Conservation (phyloP, 2,888 invertebrate species). For the Andrena camellia region DNA sequence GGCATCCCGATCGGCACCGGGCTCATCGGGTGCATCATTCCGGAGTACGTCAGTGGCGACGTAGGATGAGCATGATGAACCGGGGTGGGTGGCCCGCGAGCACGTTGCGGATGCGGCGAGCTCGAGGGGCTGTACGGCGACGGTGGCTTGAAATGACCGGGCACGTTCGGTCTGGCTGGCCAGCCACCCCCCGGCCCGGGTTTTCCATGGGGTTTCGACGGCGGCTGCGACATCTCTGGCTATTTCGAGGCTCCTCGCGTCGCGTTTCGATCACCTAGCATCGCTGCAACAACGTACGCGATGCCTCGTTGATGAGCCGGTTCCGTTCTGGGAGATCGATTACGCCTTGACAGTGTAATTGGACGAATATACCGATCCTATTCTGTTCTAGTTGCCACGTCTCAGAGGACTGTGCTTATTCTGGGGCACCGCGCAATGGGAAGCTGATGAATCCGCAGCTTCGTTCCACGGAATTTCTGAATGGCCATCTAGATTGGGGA, state of each 20-base stretch:
- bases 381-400: neutral
- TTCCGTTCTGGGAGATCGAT: neutral
- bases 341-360: neutral
- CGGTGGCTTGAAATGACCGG: conserved; percentile 89
- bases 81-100: conserved; percentile 68
- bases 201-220: conserved; percentile 85
- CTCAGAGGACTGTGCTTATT: neutral
- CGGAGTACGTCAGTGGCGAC: conserved; percentile 87
- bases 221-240: conserved; percentile 80
- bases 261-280: conserved; percentile 60
- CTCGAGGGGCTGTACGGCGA: conserved; percentile 92
- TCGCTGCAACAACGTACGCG: conserved; percentile 62
- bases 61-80: conserved; percentile 81
- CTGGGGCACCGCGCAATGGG: neutral
- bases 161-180: conserved; percentile 80
- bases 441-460: neutral
- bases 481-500: neutral
- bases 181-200: conserved; percentile 83
- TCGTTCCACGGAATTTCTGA: neutral
- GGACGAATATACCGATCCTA: neutral
- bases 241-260: conserved; percentile 58
- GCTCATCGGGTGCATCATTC: conserved; percentile 82
- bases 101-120: conserved; percentile 80
- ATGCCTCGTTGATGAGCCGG: neutral
- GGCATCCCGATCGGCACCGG: conserved; percentile 88